Evolutionary conservation across 1,140 invertebrate species (phyloP), one percentile per base, ranked within the genome.

Genomic region (Agrypnia vestita): DNA sequence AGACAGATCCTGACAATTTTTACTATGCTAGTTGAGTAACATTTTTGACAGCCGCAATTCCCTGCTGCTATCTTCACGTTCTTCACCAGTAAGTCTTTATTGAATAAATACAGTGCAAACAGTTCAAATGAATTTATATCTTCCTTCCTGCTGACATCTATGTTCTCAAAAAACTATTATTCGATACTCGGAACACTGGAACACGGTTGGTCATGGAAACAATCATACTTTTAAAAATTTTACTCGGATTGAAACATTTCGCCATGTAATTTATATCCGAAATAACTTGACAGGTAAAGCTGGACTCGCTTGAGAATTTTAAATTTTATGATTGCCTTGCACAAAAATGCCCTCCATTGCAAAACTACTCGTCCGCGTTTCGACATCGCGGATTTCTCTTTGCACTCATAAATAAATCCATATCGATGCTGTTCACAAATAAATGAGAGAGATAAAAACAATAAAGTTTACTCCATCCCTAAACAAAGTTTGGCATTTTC

Each of bases 391-490:
- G 25, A 55, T 53, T 53, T 17, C 69, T 35, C 64, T 69, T 17
- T 55, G 15, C n/a, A 19, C 56, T 55, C 80, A 82, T 79, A 82
- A 82, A 82, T 82, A 79, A 79, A 79, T 79, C 77, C 77, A 76
- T 79, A 79, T 82, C 76, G 77, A 35, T 47, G 17, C 67, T 53
- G 72, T 82, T 80, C 78, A 64, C 81, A 78, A 80, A 82, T 82
- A 80, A 78, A 80, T 80, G 71, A 71, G 75, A 71, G 53, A 53
- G 78, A 80, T 82, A 82, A 82, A 79, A 82, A 82, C 81, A 82
- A 82, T 82, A 82, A 82, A 82, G 74, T 82, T 82, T 72, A 19
- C 77, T 59, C 59, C 78, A 46, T 44, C 47, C 64, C 62, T 78
- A 80, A 82, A 78, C 72, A 75, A 80, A 82, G 56, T 82, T 82